Conservation (phyloP, 2,797 vertebrate species). For the Simalia tracyae region DNA sequence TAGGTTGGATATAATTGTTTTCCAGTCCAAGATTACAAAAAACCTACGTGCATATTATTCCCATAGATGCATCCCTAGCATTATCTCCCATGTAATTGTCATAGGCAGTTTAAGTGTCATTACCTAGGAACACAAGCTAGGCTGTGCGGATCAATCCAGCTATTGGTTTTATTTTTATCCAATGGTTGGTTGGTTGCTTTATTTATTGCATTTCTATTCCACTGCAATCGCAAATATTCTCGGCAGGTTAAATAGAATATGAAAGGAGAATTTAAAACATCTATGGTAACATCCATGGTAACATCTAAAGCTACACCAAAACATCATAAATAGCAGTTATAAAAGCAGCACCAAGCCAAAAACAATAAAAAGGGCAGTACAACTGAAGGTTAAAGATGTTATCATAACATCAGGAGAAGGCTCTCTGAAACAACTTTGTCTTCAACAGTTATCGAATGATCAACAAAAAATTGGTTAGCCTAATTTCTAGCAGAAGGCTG, state of each 20-base stretch:
- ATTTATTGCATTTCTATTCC: neutral
- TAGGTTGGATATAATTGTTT: neutral
- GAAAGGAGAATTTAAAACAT: neutral
- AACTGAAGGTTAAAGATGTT: neutral
- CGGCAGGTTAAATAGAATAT: neutral
- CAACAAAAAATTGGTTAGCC: neutral
- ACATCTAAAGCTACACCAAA: neutral
- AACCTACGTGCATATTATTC: neutral
- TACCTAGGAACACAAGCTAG: neutral
- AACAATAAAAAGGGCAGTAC: neutral
- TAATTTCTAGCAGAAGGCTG: neutral
- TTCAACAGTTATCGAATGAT: neutral
- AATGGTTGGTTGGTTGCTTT: neutral
- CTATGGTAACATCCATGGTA: neutral
- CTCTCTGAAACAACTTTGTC: neutral
- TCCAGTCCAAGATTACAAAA: neutral
- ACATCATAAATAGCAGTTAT: neutral
- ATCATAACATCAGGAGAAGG: neutral
- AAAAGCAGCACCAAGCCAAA: neutral
- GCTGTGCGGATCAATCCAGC: neutral
- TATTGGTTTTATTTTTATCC: neutral
- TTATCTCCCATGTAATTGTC: neutral
- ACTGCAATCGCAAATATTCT: neutral
- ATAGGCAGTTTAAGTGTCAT: neutral
- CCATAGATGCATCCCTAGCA: neutral